Evolutionary conservation across 2,113 vertebrate genomes (phyloP), one percentile per base, ranked within the genome.

Genomic region (western clawed frog (Xenopus tropicalis)): DNA sequence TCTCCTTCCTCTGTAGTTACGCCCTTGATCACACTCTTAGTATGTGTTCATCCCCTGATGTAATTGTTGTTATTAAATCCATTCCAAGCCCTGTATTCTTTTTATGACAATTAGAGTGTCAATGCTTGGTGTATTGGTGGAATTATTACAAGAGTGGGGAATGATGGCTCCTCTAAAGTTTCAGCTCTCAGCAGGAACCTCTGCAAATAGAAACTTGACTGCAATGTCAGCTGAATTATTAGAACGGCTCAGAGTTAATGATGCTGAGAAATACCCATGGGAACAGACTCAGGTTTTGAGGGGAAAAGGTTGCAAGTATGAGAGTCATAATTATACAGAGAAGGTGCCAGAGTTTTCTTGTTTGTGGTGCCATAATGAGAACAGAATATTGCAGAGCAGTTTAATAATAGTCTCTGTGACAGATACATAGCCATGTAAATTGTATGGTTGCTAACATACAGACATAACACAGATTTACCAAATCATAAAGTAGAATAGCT

Each of bases 71-170:
- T 70, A 70, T 61, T 10, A 46, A 5, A 23, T 23, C 25, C 4
- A n/a, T 65, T 63, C 66, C 37, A 48, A 59, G 20, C 46, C 64
- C 66, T 62, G 43, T 67, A 46, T 24, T 43, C 22, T 66, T 82
- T 78, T 57, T 68, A 17, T 43, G n/a, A 37, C 44, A 11, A 66
- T 79, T 78, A 63, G 22, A 72, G 56, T 75, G 65, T 69, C 67
- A 83, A 54, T 21, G 59, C 63, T n/a, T 14, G 22, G 16, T 81
- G 83, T 78, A 79, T 78, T 82, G 70, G 51, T 70, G 51, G 23
- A 78, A 85, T 65, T 75, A 80, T n/a, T 74, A 17, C 29, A 63
- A 79, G 61, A 61, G 64, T 66, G 63, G 81, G 74, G 73, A 71
- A 74, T 68, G 72, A 76, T 77, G 79, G 21, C 57, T 77, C 24